Percentiles rank a stretch among this genome's conserved stretches.
These are phyloP conservation scores for Ameiurus melas DNA, from an alignment of 2,113 vertebrate species.

Conservation along the genomic window DNA sequence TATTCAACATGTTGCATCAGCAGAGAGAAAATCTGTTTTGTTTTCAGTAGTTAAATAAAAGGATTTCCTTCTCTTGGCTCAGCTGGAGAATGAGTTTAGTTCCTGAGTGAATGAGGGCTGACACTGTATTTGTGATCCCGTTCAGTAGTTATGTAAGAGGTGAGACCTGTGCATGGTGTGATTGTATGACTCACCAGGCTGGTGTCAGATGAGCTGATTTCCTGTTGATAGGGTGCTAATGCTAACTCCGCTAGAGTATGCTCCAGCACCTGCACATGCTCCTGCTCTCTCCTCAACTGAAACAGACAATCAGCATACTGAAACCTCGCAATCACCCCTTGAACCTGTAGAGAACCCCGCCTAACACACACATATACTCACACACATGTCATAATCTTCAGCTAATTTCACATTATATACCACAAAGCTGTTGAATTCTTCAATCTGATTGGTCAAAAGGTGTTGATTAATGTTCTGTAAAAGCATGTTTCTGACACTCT, in stretches of 20 bases:
- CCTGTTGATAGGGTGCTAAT: slow-evolving; percentile 74
- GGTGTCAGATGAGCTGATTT: slow-evolving; percentile 67
- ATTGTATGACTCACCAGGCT: slow-evolving; percentile 57
- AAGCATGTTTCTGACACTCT: no score
- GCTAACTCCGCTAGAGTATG: slow-evolving; percentile 75
- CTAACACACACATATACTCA: slow-evolving; percentile 51
- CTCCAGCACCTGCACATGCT: slow-evolving; percentile 71
- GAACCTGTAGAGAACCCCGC: slow-evolving; percentile 60
- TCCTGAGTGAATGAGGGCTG: background rate
- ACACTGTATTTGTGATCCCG: background rate
- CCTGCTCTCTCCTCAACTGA: slow-evolving; percentile 63
- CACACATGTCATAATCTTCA: background rate
- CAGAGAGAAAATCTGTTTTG: background rate
- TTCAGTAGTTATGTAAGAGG: background rate
- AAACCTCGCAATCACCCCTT: slow-evolving; percentile 71
- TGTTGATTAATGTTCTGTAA: no score
- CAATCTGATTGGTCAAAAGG: no score
- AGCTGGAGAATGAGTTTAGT: slow-evolving; percentile 6
- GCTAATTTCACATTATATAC: background rate
- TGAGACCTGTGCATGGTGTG: background rate
- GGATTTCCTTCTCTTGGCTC: background rate
- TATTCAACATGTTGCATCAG: background rate
- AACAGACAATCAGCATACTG: slow-evolving; percentile 70
- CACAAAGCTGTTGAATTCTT: background rate
- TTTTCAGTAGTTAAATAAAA: background rate